Evolutionary conservation across 2,797 vertebrate species (phyloP).

Genomic region (Sebastes oblongus): DNA sequence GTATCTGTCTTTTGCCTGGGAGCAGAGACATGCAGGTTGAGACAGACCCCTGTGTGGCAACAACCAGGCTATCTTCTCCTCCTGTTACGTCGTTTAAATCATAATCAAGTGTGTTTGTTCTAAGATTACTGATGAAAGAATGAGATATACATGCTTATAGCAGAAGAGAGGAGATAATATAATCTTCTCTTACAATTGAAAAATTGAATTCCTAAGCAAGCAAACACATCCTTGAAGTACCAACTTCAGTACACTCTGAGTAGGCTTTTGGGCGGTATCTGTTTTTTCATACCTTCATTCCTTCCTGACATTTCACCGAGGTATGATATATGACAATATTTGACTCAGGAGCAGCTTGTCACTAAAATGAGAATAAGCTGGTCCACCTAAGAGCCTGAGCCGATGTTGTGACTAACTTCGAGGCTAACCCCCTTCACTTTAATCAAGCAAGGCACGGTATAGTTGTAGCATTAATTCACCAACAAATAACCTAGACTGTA

Average conservation of each 20-base stretch:
- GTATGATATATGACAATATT: too few species aligned
- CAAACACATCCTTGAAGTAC: neutral
- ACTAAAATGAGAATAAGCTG: too few species aligned
- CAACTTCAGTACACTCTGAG: neutral
- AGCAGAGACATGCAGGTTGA: conserved; percentile 47
- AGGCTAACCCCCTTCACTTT: too few species aligned
- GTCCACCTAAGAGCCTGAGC: too few species aligned
- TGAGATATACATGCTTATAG: neutral
- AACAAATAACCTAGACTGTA: too few species aligned
- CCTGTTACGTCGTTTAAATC: conserved; percentile 16
- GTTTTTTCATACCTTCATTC: too few species aligned
- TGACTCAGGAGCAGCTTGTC: too few species aligned
- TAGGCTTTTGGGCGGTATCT: too few species aligned
- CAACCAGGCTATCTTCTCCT: conserved; percentile 5
- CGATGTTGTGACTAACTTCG: too few species aligned
- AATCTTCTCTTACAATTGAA: neutral
- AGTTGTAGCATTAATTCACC: too few species aligned
- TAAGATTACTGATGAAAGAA: neutral
- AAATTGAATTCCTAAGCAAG: neutral
- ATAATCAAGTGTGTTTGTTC: conserved; percentile 11
- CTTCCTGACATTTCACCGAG: too few species aligned
- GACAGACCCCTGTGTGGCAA: conserved; percentile 49
- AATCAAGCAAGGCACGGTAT: too few species aligned
- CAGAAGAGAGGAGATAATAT: neutral
- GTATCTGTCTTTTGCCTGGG: conserved; percentile 2